Evolutionary conservation across 2,113 vertebrate genomes (phyloP).

Genomic region (Rhinoderma darwinii): DNA sequence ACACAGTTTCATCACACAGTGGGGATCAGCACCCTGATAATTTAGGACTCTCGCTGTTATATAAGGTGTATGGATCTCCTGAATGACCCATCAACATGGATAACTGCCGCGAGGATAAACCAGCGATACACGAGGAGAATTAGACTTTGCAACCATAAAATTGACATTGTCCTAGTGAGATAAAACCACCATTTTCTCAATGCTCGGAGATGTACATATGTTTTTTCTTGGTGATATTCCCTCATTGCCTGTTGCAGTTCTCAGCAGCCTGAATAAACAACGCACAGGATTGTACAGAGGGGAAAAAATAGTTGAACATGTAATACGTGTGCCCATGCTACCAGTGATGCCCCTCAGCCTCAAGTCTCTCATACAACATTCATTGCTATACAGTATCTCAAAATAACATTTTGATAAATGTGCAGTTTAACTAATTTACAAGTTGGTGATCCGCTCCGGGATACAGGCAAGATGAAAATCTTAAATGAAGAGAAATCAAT

Average conservation of each 20-base stretch:
- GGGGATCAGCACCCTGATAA: too few relatives aligned
- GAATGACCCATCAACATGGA: too few relatives aligned
- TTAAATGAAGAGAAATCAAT: conserved; percentile 99
- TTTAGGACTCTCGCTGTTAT: too few relatives aligned
- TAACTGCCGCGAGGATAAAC: too few relatives aligned
- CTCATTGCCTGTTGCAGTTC: too few relatives aligned
- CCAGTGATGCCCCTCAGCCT: neutral
- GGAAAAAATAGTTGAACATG: neutral
- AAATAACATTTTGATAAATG: conserved; percentile 99
- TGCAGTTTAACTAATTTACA: conserved; percentile 99
- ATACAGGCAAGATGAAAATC: conserved; percentile 95
- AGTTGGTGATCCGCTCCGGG: conserved; percentile 87
- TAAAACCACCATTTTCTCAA: neutral
- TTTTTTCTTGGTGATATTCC: too few relatives aligned
- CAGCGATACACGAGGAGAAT: too few relatives aligned
- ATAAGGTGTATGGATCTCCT: too few relatives aligned
- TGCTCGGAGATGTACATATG: neutral
- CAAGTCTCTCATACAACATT: conserved; percentile 67
- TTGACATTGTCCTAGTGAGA: neutral
- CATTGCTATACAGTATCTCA: conserved; percentile 91
- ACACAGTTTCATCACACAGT: too few relatives aligned
- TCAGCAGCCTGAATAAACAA: neutral
- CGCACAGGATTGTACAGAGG: neutral
- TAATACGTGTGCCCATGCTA: neutral
- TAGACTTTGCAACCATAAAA: too few relatives aligned